Evolutionary conservation across 1,140 invertebrate species (phyloP).

Genomic region (Caenorhabditis inopinata): DNA sequence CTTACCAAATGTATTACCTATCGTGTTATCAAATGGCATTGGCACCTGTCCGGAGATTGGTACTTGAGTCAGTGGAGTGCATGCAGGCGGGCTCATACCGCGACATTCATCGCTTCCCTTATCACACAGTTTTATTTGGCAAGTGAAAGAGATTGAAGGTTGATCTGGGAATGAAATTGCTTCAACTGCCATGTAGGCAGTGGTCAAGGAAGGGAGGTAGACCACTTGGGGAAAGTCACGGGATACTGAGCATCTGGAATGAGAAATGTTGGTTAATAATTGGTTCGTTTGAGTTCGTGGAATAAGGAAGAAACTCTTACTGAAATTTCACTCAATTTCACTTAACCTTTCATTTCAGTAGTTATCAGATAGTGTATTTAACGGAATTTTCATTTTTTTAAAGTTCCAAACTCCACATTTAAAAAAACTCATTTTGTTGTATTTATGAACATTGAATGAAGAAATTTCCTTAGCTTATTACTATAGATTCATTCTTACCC

Average conservation of each 20-base stretch:
- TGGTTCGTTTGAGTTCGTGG: too few species aligned
- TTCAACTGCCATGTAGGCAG: conserved; percentile 10
- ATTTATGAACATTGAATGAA: too few species aligned
- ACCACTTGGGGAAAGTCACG: conserved; percentile 13
- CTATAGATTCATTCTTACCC: too few species aligned
- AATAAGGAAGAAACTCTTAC: too few species aligned
- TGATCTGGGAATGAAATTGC: conserved; percentile 6
- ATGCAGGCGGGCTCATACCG: background rate
- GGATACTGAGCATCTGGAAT: background rate
- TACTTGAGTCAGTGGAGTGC: background rate
- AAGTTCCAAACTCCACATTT: too few species aligned
- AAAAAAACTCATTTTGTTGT: too few species aligned
- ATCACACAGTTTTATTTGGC: conserved; percentile 8
- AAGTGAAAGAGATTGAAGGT: conserved; percentile 7
- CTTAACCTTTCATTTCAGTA: too few species aligned
- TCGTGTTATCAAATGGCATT: background rate
- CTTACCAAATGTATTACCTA: background rate
- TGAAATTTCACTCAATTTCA: too few species aligned
- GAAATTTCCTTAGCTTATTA: too few species aligned
- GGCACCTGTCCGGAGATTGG: background rate
- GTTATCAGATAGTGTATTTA: too few species aligned
- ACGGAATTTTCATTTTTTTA: too few species aligned
- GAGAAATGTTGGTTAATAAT: background rate
- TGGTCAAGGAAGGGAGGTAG: background rate
- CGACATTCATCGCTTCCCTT: conserved; percentile 17